Conservation (phyloP, 2,888 invertebrate genomes). For the Aphelenchoides bicaudatus region DNA sequence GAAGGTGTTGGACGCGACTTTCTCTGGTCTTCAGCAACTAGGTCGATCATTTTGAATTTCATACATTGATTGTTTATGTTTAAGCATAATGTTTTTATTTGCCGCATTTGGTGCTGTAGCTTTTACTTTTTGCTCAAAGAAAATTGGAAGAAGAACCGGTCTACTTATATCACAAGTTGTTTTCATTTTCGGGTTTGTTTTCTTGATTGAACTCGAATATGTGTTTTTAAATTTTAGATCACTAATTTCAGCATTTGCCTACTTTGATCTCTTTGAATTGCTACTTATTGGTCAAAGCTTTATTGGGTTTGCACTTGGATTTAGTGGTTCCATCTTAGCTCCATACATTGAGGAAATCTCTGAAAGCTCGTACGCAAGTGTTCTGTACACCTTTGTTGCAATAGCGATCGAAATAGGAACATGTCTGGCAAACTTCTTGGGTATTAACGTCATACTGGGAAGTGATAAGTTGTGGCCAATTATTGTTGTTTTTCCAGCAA, state of each 20-base stretch:
- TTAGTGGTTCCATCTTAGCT: neutral
- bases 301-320: conserved; percentile 1
- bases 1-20: neutral
- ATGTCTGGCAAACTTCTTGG: neutral
- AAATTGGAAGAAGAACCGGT: neutral
- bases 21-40: neutral
- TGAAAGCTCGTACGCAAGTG: neutral
- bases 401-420: conserved; percentile 8
- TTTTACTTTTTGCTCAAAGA: neutral
- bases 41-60: too few relatives aligned
- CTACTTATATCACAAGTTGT: neutral
- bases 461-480: neutral
- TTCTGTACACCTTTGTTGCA: neutral
- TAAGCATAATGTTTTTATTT: neutral
- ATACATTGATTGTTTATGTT: too few relatives aligned
- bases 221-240: conserved; percentile 3
- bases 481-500: neutral
- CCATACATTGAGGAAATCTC: neutral
- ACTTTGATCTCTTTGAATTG: conserved; percentile 6
- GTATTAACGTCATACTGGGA: conserved; percentile 1
- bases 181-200: conserved; percentile 3
- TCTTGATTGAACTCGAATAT: neutral
- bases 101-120: neutral
- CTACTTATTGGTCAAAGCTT: neutral
- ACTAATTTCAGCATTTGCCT: neutral